A percentile compares a stretch with the other conserved stretches of the same genome.
These are phyloP conservation scores for Sebastes kiyomatsui DNA, from an alignment of 2,797 vertebrate species.

Conservation along the genomic window DNA sequence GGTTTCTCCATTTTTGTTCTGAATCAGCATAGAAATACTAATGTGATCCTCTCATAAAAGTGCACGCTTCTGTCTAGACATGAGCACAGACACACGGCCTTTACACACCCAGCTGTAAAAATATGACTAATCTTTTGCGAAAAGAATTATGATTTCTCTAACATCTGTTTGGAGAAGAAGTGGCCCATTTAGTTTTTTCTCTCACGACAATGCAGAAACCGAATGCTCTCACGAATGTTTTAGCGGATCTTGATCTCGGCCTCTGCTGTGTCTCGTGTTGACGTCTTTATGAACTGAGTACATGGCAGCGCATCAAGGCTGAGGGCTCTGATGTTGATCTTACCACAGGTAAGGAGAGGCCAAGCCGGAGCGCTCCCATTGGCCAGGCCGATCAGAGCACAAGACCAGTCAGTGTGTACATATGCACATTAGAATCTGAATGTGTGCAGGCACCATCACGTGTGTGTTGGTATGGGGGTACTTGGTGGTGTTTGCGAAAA, in stretches of 20 bases:
- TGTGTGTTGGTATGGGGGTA: constrained; percentile 27
- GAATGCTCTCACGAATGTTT: neutral
- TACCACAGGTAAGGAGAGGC: constrained; percentile 21
- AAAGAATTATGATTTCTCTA: constrained; percentile 31
- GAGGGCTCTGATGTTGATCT: constrained; percentile 18
- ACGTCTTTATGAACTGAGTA: constrained; percentile 41
- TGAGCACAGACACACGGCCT: constrained; percentile 3
- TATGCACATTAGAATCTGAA: constrained; percentile 3
- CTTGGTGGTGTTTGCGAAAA: constrained; percentile 73
- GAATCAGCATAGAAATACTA: constrained; percentile 41
- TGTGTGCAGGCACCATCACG: constrained; percentile 18
- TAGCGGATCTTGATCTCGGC: constrained; percentile 2
- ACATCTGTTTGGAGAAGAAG: constrained; percentile 38
- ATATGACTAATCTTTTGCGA: constrained; percentile 18
- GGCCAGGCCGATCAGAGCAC: constrained; percentile 19
- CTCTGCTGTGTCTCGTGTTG: neutral
- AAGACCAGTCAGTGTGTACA: constrained; percentile 23
- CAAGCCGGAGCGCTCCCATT: constrained; percentile 42
- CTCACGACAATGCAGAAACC: neutral
- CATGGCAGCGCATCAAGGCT: constrained; percentile 39
- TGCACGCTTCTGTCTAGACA: constrained; percentile 63
- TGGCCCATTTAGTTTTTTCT: neutral
- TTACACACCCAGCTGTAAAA: constrained; percentile 45
- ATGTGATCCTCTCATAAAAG: constrained; percentile 45
- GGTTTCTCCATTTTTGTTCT: constrained; percentile 20